phyloP scores from a whole-genome alignment of 2,888 invertebrate species.

The Cartodere bifasciata region DNA sequence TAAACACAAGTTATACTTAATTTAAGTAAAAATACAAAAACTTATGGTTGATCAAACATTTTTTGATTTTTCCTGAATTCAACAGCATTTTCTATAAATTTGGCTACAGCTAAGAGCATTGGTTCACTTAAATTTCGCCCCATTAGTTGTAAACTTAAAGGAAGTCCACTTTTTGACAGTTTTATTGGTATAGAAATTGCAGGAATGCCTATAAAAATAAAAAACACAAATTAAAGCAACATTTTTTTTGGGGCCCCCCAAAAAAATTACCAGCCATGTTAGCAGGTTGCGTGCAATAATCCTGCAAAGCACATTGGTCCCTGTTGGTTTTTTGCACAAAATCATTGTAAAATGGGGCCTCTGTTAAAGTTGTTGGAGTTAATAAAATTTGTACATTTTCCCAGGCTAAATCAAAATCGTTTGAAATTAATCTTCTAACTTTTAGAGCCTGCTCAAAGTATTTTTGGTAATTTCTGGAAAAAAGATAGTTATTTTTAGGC shows the following conservation, averaged over 20 bases:
- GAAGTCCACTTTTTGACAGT: constrained; percentile 60
- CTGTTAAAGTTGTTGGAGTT: constrained; percentile 83
- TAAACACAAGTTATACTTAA: no score
- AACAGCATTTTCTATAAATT: constrained; percentile 65
- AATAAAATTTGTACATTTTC: constrained; percentile 65
- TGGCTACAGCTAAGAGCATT: constrained; percentile 61
- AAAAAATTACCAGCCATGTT: constrained; percentile 95
- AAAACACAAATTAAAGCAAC: no score
- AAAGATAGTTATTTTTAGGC: no score
- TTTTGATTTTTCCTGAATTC: no score
- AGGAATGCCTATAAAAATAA: constrained; percentile 50
- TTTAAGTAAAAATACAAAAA: no score
- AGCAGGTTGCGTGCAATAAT: constrained; percentile 90
- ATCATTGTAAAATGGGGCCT: constrained; percentile 71
- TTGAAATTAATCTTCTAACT: constrained; percentile 71
- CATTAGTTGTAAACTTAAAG: constrained; percentile 81
- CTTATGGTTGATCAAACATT: no score
- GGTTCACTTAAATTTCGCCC: constrained; percentile 67
- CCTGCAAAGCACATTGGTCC: constrained; percentile 78
- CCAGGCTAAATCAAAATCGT: constrained; percentile 78
- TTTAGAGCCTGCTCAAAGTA: constrained; percentile 86
- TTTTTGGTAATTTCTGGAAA: constrained; percentile 67
- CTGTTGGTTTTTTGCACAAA: constrained; percentile 68
- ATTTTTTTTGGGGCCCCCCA: no score
- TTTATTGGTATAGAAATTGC: constrained; percentile 76